phyloP scores from a whole-genome alignment of 2,888 invertebrate species.

The Leptopilina syphax region DNA sequence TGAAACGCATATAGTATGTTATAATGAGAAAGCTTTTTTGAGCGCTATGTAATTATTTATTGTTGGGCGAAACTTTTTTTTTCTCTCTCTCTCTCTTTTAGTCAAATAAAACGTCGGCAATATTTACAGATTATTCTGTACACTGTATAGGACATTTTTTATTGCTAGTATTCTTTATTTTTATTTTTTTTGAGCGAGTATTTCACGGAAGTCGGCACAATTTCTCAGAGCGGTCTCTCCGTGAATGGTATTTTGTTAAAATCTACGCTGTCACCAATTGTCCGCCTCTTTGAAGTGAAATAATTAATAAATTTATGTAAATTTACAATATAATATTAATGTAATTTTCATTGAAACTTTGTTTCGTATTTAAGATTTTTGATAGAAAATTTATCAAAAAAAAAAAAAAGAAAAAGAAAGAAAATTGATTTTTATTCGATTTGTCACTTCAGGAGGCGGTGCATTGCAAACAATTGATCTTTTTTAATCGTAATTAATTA shows the following conservation, averaged over 20 bases:
- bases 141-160: neutral
- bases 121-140: neutral
- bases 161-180: neutral
- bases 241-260: slow-evolving; percentile 59
- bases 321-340: slow-evolving; percentile 43
- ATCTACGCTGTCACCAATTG: slow-evolving; percentile 54
- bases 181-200: slow-evolving; percentile 14
- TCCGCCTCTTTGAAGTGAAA: slow-evolving; percentile 56
- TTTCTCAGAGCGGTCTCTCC: slow-evolving; percentile 57
- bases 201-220: slow-evolving; percentile 31
- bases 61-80: slow-evolving; percentile 24
- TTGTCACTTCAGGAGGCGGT: slow-evolving; percentile 49
- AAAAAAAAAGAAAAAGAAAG: too few relatives aligned
- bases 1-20: slow-evolving; percentile 4
- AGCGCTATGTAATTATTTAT: slow-evolving; percentile 34
- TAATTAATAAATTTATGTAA: too few relatives aligned
- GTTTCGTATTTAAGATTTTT: neutral
- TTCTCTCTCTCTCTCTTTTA: neutral
- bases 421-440: slow-evolving; percentile 25
- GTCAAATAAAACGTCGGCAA: slow-evolving; percentile 7
- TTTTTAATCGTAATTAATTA: slow-evolving; percentile 67
- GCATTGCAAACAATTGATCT: slow-evolving; percentile 58
- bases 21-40: neutral
- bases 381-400: slow-evolving; percentile 11
- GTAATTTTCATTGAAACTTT: neutral